A percentile compares a stretch with the other conserved stretches of the same genome.
Evolutionary conservation across 2,888 invertebrate genomes (phyloP).

Genomic region (Coelinius sp.): DNA sequence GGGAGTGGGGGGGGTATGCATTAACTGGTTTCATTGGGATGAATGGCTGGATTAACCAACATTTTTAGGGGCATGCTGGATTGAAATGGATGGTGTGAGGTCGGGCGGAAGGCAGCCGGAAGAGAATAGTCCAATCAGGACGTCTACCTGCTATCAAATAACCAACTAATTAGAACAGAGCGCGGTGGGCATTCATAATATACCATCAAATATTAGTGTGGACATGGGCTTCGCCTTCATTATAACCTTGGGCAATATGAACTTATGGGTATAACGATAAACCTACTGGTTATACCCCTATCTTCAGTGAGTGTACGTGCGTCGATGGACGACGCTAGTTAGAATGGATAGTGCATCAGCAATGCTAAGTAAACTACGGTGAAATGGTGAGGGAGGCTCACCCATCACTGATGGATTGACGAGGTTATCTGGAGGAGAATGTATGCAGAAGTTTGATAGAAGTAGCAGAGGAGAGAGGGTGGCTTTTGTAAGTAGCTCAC

Average conservation of each 20-base stretch:
- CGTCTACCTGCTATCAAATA: constrained; percentile 23
- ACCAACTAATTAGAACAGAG: constrained; percentile 29
- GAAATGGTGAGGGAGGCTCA: constrained; percentile 54
- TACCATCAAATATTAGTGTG: constrained; percentile 49
- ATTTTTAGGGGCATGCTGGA: not conserved
- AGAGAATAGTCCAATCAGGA: too few species aligned
- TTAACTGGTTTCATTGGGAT: not conserved
- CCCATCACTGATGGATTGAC: constrained; percentile 39
- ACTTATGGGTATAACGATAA: constrained; percentile 38
- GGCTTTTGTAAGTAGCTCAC: constrained; percentile 22
- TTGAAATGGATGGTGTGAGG: constrained; percentile 19
- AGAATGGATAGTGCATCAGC: constrained; percentile 64
- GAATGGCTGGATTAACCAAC: not conserved
- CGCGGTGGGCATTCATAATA: constrained; percentile 15
- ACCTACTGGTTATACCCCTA: not conserved
- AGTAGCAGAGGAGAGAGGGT: constrained; percentile 35
- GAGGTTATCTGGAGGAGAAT: constrained; percentile 12
- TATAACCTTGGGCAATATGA: constrained; percentile 52
- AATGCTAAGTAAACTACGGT: constrained; percentile 67
- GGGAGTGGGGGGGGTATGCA: not conserved
- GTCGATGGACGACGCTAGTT: constrained; percentile 29
- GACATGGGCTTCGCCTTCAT: constrained; percentile 38
- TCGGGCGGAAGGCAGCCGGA: too few species aligned
- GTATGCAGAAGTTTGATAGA: constrained; percentile 22
- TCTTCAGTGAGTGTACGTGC: constrained; percentile 10